Evolutionary conservation across 2,797 vertebrate genomes (phyloP).

Genomic region (Siniperca undulata): DNA sequence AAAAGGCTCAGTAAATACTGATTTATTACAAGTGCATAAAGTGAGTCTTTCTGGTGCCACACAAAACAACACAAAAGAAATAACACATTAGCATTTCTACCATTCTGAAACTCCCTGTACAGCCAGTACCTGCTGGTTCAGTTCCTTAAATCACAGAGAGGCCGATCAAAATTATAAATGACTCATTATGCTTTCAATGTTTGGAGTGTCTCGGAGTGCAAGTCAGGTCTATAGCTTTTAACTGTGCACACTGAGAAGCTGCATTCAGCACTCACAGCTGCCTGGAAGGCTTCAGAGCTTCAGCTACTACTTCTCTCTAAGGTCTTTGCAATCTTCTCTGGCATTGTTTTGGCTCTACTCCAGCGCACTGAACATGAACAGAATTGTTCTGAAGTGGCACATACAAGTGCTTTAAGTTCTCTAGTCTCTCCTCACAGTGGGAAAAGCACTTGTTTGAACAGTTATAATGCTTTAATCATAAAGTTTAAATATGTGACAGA

Average conservation of each 20-base stretch:
- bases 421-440: background rate
- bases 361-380: no score
- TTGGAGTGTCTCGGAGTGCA: slow-evolving; percentile 7
- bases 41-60: background rate
- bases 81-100: background rate
- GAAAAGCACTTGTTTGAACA: background rate
- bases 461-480: background rate
- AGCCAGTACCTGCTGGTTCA: background rate
- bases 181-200: background rate
- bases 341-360: background rate
- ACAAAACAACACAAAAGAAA: background rate
- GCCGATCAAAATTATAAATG: no score
- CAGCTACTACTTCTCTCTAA: background rate
- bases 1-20: background rate
- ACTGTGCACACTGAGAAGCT: background rate
- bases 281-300: background rate
- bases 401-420: background rate
- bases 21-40: background rate
- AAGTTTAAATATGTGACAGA: no score
- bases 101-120: fast-evolving
- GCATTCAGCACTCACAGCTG: background rate
- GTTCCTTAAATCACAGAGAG: background rate
- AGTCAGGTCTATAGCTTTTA: background rate
- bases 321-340: background rate
- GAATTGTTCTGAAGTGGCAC: background rate